Evolutionary conservation across 1,140 invertebrate genomes (phyloP).

Genomic region (Drosophila repleta): DNA sequence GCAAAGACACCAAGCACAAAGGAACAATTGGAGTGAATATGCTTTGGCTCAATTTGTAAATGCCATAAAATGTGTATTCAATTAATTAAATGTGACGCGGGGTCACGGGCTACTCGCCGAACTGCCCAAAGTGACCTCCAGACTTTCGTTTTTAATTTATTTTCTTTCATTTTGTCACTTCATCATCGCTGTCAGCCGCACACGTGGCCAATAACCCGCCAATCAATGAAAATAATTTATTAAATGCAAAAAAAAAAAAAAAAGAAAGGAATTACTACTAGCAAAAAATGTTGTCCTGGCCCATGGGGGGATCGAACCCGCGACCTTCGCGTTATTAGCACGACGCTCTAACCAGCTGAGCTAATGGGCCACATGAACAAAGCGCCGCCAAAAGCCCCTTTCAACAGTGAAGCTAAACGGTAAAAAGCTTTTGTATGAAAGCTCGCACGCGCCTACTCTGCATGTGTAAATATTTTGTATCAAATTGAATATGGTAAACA

Average conservation of each 20-base stretch:
- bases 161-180: conserved; percentile 73
- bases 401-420: not conserved
- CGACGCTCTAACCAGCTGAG: conserved; percentile 85
- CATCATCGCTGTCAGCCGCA: conserved; percentile 68
- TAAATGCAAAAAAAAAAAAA: conserved; percentile 5
- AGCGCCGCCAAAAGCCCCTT: conserved; percentile 20
- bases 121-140: conserved; percentile 21
- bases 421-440: conserved; percentile 30
- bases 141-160: conserved; percentile 58
- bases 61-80: conserved; percentile 61
- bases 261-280: not conserved
- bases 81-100: conserved; percentile 63
- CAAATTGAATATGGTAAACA: conserved; percentile 12
- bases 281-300: conserved; percentile 75
- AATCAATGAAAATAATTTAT: conserved; percentile 58
- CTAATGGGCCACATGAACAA: conserved; percentile 83
- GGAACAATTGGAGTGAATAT: conserved; percentile 29
- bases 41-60: conserved; percentile 65
- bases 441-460: conserved; percentile 22
- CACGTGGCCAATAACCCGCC: conserved; percentile 55
- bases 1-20: conserved; percentile 28
- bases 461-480: conserved; percentile 30
- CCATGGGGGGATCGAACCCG: conserved; percentile 87
- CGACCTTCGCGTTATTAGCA: conserved; percentile 87
- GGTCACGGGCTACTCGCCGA: conserved; percentile 60